Base-by-base conservation (phyloP, 1,140 invertebrate species). In the Drosophila teissieri region DNA sequence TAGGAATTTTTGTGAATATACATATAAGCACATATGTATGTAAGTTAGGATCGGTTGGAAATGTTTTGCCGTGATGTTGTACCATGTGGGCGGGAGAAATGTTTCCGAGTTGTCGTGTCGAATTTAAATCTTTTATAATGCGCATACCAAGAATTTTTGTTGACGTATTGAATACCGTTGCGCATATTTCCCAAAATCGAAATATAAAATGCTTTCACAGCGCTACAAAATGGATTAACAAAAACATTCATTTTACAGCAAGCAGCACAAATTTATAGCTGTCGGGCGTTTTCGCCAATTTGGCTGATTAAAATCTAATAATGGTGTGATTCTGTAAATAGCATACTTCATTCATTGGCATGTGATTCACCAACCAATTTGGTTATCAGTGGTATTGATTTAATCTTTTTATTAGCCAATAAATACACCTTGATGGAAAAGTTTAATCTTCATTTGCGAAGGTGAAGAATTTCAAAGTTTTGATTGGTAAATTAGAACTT, bases 91-190 rank as follows among this genome's bases (percentile, higher is more conserved):
- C 84, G 83, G 49, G 53, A 85, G 67, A 77, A 88, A 83, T 86
- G 76, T 88, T 88, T 88, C 84, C 84, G 84, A 88, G 79, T 89
- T 88, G 76, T 86, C 75, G 70, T 86, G 79, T 88, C 75, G 55
- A 83, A 76, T 88, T 88, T 88, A 86, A 88, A 83, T 78, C 84
- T 73, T 69, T 83, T 83, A 77, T 77, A 83, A 84, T 84, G 79
- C 73, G 84, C 80, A 89, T 89, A 84, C 84, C 84, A 69, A 64
- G 80, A 84, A 89, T 89, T 78, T 78, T 89, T 89, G 80, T 89
- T 89, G 84, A 89, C 84, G 80, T 84, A 89, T 72, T 88, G 58
- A 86, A 86, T 82, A 76, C 82, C 79, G 84, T 39, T 86, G 79
- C 82, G 82, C 78, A 81, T 86, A 73, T 84, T 74, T 78, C 37